Conservation (phyloP, 2,888 invertebrate species). For the Andrena haemorrhoa region DNA sequence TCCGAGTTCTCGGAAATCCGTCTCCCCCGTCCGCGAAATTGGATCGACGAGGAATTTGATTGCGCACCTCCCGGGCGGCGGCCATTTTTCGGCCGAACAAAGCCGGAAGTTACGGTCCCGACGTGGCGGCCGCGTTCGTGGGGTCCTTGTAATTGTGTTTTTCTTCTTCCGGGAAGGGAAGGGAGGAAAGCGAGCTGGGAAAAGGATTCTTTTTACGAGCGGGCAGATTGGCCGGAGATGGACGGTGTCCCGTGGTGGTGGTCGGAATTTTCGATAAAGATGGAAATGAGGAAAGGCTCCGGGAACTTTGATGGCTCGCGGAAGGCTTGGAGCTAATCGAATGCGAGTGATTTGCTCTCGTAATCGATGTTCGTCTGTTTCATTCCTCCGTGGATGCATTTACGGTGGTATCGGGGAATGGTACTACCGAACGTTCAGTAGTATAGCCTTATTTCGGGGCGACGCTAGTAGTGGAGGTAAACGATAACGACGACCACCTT, state of each 20-base stretch:
- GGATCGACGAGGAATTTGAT: slow-evolving; percentile 18
- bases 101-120: slow-evolving; percentile 1
- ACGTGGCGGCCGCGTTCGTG: background rate
- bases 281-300: slow-evolving; percentile 26
- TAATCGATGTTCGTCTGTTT: background rate
- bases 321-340: background rate
- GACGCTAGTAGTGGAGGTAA: too few relatives aligned
- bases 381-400: background rate
- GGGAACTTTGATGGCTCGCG: slow-evolving; percentile 13
- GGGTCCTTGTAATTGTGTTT: slow-evolving; percentile 13
- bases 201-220: background rate
- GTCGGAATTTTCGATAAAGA: slow-evolving; percentile 36
- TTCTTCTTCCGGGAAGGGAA: background rate
- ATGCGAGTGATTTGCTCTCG: too few relatives aligned
- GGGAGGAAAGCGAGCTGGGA: background rate
- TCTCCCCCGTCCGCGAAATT: slow-evolving; percentile 8
- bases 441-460: too few relatives aligned
- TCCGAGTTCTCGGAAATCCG: slow-evolving; percentile 9
- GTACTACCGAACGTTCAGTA: too few relatives aligned
- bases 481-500: too few relatives aligned
- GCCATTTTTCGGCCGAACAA: background rate
- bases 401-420: too few relatives aligned
- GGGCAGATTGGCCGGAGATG: slow-evolving; percentile 32
- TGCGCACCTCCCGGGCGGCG: background rate
- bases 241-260: slow-evolving; percentile 21